Percentiles rank a stretch among this genome's conserved stretches.
These are phyloP conservation scores for Polypterus bichir DNA, from an alignment of 2,113 vertebrate species.

Conservation along the genomic window DNA sequence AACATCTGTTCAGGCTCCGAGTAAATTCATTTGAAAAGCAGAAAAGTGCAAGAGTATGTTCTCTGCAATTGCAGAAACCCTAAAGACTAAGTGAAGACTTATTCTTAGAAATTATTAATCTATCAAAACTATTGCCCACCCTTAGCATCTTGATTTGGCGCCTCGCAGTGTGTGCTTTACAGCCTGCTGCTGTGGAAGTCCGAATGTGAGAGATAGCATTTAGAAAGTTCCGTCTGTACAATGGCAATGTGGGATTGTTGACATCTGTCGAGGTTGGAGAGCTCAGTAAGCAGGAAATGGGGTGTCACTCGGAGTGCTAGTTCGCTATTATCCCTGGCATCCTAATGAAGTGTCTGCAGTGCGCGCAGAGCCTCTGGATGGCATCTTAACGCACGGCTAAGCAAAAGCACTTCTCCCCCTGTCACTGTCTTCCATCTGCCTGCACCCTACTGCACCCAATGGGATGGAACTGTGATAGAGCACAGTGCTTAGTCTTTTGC, in stretches of 20 bases:
- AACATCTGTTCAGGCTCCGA: conserved; percentile 50
- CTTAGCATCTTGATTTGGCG: conserved; percentile 20
- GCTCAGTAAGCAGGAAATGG: conserved; percentile 97
- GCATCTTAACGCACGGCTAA: conserved; percentile 89
- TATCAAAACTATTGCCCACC: conserved; percentile 3
- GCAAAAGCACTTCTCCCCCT: conserved; percentile 80
- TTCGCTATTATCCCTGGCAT: conserved; percentile 97
- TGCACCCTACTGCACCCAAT: conserved; percentile 80
- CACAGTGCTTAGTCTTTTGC: conserved; percentile 45
- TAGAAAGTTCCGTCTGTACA: conserved; percentile 72
- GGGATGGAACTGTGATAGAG: conserved; percentile 75
- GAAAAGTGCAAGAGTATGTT: conserved; percentile 22
- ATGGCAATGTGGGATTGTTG: conserved; percentile 77
- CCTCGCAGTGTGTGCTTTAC: conserved; percentile 9
- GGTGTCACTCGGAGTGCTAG: conserved; percentile 93
- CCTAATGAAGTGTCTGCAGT: conserved; percentile 98
- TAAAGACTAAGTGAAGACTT: conserved; percentile 31
- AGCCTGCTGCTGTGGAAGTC: conserved; percentile 42
- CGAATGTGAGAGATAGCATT: conserved; percentile 65
- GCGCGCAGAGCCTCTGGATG: conserved; percentile 85
- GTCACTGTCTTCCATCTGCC: conserved; percentile 93
- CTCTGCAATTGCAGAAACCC: conserved; percentile 22
- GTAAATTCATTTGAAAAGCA: conserved; percentile 34
- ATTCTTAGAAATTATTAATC: conserved; percentile 21
- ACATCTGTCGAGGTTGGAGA: conserved; percentile 98